Conservation (phyloP, 1,140 invertebrate genomes). For the Fopius arisanus region DNA sequence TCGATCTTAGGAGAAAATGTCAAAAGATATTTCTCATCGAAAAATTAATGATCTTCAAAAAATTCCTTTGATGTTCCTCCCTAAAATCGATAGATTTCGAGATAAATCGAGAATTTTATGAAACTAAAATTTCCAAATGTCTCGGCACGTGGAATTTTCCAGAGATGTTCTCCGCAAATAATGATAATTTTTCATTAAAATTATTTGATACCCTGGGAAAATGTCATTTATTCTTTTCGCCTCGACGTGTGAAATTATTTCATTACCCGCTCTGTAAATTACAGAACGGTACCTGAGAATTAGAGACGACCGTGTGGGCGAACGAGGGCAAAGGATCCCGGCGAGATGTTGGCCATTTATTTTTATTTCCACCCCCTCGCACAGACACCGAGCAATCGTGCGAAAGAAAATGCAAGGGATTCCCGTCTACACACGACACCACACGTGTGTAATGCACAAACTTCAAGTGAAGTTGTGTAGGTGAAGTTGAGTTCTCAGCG, state of each 20-base stretch:
- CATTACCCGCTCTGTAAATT: neutral
- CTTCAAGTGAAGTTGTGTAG: neutral
- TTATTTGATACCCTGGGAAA: no score
- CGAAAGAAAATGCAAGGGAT: slow-evolving; percentile 8
- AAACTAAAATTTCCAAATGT: no score
- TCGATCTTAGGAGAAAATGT: no score
- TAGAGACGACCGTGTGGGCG: neutral
- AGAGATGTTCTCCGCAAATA: no score
- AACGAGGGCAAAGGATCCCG: slow-evolving; percentile 3
- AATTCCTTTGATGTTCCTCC: no score
- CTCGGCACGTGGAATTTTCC: no score
- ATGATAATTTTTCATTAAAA: no score
- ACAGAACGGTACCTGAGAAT: neutral
- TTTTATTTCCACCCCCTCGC: neutral
- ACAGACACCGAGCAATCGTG: neutral
- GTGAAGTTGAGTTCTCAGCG: slow-evolving; percentile 31
- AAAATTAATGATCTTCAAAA: no score
- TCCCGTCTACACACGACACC: neutral
- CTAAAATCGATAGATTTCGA: no score
- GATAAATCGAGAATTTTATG: no score
- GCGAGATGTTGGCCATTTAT: neutral
- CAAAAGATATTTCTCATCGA: no score
- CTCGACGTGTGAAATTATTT: neutral
- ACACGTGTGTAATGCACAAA: neutral
- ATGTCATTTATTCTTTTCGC: neutral